phyloP scores from a whole-genome alignment of 2,113 vertebrate species.

The Corynorhinus townsendii region DNA sequence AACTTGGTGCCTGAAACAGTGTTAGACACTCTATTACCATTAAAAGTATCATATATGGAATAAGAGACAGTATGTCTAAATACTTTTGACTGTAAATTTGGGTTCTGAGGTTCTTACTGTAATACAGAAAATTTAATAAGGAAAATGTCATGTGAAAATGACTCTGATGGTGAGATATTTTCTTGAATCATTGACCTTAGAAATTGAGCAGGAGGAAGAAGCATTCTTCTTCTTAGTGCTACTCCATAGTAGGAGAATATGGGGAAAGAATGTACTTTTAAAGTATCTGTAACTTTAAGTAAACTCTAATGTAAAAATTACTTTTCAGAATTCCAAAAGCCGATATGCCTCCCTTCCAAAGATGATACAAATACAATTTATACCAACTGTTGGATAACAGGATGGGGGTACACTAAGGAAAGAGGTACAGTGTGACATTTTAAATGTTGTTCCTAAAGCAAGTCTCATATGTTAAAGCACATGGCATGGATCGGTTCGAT shows the following conservation, averaged over 20 bases:
- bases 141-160: not conserved
- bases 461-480: not conserved
- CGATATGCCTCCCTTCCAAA: slow-evolving; percentile 81
- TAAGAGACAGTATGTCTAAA: not conserved
- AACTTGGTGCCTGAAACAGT: not conserved
- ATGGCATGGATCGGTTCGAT: not conserved
- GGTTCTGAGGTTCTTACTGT: not conserved
- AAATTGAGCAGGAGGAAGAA: not conserved
- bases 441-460: not conserved
- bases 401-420: slow-evolving; percentile 84
- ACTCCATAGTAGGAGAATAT: not conserved
- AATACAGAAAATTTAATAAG: not conserved
- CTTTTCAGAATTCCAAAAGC: slow-evolving; percentile 78
- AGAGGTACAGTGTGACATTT: slow-evolving; percentile 72
- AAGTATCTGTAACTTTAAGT: not conserved
- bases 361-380: slow-evolving; percentile 63
- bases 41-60: not conserved
- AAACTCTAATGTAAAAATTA: slow-evolving; percentile 40
- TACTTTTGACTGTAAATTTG: not conserved
- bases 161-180: not conserved
- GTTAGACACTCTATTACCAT: not conserved
- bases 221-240: not conserved
- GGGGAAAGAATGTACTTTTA: not conserved
- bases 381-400: slow-evolving; percentile 80
- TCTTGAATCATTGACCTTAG: not conserved